Percentiles rank a stretch among this genome's conserved stretches.
phyloP scores from a whole-genome alignment of 2,113 vertebrate genomes.

The Monopterus albus region DNA sequence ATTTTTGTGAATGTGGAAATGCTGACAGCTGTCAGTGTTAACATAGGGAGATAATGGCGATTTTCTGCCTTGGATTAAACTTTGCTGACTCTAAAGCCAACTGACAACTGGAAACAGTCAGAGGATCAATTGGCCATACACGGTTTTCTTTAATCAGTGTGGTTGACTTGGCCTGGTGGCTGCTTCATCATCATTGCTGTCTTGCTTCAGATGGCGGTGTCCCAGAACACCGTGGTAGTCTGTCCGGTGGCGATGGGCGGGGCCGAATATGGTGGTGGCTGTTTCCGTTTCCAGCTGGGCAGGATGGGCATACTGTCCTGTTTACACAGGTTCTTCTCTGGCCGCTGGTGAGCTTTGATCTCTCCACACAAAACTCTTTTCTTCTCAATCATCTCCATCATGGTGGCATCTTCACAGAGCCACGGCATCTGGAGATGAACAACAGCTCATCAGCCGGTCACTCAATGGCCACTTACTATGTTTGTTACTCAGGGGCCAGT shows the following conservation, averaged over 20 bases:
- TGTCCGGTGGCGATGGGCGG: conserved; percentile 80
- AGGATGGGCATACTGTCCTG: conserved; percentile 97
- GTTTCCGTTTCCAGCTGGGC: conserved; percentile 94
- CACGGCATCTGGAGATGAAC: conserved; percentile 90
- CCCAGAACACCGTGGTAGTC: conserved; percentile 91
- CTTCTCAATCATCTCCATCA: conserved; percentile 98
- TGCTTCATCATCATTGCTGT: background rate
- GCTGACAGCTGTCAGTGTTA: background rate
- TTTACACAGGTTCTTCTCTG: conserved; percentile 94
- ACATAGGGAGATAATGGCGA: background rate
- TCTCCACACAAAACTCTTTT: conserved; percentile 95
- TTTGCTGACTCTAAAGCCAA: background rate
- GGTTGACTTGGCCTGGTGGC: background rate
- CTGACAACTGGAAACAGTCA: background rate
- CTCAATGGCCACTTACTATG: no score
- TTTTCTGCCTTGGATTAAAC: background rate
- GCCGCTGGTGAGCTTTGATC: conserved; percentile 93
- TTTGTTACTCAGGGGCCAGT: no score
- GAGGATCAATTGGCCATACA: no score
- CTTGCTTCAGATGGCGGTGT: conserved; percentile 68
- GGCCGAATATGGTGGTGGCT: conserved; percentile 91
- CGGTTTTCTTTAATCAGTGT: no score
- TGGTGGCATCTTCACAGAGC: conserved; percentile 93
- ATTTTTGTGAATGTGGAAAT: no score
- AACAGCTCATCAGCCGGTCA: conserved; percentile 38